These are phyloP conservation scores for Apoderus coryli DNA, from an alignment of 2,888 invertebrate genomes.

Conservation along the genomic window DNA sequence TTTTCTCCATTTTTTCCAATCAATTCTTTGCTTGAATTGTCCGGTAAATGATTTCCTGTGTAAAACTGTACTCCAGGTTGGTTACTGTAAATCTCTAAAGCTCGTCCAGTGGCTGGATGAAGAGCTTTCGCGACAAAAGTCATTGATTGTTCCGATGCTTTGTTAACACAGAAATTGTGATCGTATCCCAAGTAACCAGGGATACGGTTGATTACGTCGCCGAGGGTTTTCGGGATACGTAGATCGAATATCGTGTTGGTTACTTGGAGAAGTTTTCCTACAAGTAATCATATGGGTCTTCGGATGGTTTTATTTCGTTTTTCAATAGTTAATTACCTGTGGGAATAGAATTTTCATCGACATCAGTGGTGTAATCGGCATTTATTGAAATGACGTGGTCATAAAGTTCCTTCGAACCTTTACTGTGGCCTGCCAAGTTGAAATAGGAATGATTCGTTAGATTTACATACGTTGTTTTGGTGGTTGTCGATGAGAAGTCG, in stretches of 20 bases:
- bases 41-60: constrained; percentile 62
- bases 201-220: constrained; percentile 49
- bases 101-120: constrained; percentile 50
- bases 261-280: constrained; percentile 57
- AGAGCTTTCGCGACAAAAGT: constrained; percentile 50
- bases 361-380: constrained; percentile 60
- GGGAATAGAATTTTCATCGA: constrained; percentile 54
- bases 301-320: background rate
- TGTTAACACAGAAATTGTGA: constrained; percentile 64
- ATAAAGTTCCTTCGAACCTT: constrained; percentile 46
- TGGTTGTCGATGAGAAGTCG: constrained; percentile 58
- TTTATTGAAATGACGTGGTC: constrained; percentile 59
- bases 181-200: constrained; percentile 60
- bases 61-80: constrained; percentile 89
- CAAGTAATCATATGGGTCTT: constrained; percentile 8
- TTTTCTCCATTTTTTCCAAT: constrained; percentile 21
- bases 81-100: constrained; percentile 66
- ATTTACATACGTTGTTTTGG: constrained; percentile 71
- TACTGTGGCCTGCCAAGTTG: constrained; percentile 82
- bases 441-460: constrained; percentile 83
- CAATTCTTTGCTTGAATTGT: constrained; percentile 24
- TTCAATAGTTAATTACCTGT: constrained; percentile 39
- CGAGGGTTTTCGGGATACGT: constrained; percentile 46
- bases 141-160: constrained; percentile 38
- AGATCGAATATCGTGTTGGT: constrained; percentile 63